Evolutionary conservation across 2,113 vertebrate species (phyloP).

Genomic region (Ivindomyrus marchei): DNA sequence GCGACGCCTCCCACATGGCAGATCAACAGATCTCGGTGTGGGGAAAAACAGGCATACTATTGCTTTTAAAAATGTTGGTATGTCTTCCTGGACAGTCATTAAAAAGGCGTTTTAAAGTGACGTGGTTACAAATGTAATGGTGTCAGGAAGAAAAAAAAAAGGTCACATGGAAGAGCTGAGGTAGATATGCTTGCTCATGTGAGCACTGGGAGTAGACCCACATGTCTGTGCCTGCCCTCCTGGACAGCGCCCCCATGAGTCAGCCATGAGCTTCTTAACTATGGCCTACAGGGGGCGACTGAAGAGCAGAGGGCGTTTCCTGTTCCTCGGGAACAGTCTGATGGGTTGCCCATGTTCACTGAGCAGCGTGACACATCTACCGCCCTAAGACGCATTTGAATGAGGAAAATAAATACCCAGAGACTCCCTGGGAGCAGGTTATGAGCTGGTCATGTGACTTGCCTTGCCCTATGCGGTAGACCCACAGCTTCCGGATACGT

Average conservation of each 20-base stretch:
- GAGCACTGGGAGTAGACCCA: constrained; percentile 50
- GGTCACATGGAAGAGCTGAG: constrained; percentile 43
- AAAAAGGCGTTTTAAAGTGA: not conserved
- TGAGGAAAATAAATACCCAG: not conserved
- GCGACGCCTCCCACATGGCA: not conserved
- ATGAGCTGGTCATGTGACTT: not conserved
- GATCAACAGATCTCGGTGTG: not conserved
- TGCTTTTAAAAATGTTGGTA: constrained; percentile 9
- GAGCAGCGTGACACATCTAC: not conserved
- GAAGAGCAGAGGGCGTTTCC: not conserved
- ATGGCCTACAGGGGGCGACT: not conserved
- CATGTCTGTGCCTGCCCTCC: constrained; percentile 21
- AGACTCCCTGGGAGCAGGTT: not conserved
- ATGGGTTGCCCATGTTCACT: not conserved
- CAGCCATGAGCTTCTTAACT: not conserved
- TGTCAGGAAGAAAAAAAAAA: constrained; percentile 44
- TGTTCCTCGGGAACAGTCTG: not conserved
- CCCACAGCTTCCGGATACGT: not conserved
- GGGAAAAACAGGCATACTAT: not conserved
- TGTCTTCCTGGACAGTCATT: not conserved
- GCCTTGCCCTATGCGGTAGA: not conserved
- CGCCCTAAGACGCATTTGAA: not conserved
- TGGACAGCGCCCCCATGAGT: not conserved
- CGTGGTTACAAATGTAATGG: not conserved
- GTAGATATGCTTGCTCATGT: constrained; percentile 62